Conservation (phyloP, 2,888 invertebrate species). For the Dicyrtomina minuta region DNA sequence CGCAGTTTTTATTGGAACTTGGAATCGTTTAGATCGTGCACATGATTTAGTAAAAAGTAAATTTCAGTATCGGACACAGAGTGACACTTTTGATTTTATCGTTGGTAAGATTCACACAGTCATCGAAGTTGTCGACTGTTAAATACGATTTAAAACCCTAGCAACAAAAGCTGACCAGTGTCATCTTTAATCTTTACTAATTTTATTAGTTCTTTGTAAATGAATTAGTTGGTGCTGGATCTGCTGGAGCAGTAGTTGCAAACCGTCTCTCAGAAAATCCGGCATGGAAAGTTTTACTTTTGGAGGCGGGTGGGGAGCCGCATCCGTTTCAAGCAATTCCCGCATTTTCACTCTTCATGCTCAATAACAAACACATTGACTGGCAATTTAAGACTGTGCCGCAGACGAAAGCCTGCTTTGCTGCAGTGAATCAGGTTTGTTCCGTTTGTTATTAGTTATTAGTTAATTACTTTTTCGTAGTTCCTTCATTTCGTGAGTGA, state of each 20-base stretch:
- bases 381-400: not conserved
- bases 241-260: too few species aligned
- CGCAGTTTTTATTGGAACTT: not conserved
- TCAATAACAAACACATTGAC: slow-evolving; percentile 2
- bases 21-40: not conserved
- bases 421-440: not conserved
- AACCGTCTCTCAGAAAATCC: slow-evolving; percentile 34
- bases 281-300: slow-evolving; percentile 24
- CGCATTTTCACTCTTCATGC: slow-evolving; percentile 4
- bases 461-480: too few species aligned
- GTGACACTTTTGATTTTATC: slow-evolving; percentile 18
- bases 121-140: too few species aligned
- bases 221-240: too few species aligned
- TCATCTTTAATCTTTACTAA: too few species aligned
- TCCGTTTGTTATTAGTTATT: too few species aligned
- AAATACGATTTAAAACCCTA: too few species aligned
- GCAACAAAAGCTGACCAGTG: too few species aligned
- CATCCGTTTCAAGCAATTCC: slow-evolving; percentile 6
- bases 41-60: not conserved
- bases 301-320: too few species aligned
- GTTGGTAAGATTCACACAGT: too few species aligned
- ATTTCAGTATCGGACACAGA: not conserved
- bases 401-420: slow-evolving; percentile 1
- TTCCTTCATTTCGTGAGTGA: too few species aligned
- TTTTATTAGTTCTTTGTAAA: too few species aligned